A percentile compares a stretch with the other conserved stretches of the same genome.
These are phyloP conservation scores for Phataginus tetradactyla DNA, from an alignment of 2,797 vertebrate genomes.

Conservation along the genomic window DNA sequence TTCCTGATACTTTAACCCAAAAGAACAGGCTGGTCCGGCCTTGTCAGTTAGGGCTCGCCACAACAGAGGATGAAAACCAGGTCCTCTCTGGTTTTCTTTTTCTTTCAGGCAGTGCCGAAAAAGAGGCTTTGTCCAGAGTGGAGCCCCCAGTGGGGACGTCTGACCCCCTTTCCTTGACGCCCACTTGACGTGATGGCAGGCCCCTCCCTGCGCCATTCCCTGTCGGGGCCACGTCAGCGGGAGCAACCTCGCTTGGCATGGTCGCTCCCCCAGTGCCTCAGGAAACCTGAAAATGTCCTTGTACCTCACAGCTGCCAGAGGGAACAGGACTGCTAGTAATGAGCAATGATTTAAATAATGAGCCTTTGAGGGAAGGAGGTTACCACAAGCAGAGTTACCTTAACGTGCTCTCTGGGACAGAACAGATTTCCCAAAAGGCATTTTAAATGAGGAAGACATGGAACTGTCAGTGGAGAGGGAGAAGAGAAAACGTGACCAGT, in stretches of 20 bases:
- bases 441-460: constrained; percentile 50
- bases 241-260: not conserved
- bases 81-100: constrained; percentile 53
- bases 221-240: not conserved
- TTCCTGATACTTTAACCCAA: constrained; percentile 63
- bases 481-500: not conserved
- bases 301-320: constrained; percentile 36
- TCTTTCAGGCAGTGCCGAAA: not conserved
- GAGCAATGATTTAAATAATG: constrained; percentile 73
- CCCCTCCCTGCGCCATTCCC: not conserved
- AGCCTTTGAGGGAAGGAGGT: constrained; percentile 63
- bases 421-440: constrained; percentile 61
- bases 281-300: constrained; percentile 55
- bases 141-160: not conserved
- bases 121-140: constrained; percentile 9
- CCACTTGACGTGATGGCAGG: not conserved
- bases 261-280: constrained; percentile 48
- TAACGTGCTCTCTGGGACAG: constrained; percentile 43
- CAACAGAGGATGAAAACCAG: constrained; percentile 64
- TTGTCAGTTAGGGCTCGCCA: constrained; percentile 63
- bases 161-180: not conserved
- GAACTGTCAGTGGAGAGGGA: not conserved
- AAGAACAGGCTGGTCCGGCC: constrained; percentile 61
- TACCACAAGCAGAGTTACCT: constrained; percentile 50
- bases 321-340: constrained; percentile 42